Conservation (phyloP, 2,797 vertebrate species). For the Dallia pectoralis region DNA sequence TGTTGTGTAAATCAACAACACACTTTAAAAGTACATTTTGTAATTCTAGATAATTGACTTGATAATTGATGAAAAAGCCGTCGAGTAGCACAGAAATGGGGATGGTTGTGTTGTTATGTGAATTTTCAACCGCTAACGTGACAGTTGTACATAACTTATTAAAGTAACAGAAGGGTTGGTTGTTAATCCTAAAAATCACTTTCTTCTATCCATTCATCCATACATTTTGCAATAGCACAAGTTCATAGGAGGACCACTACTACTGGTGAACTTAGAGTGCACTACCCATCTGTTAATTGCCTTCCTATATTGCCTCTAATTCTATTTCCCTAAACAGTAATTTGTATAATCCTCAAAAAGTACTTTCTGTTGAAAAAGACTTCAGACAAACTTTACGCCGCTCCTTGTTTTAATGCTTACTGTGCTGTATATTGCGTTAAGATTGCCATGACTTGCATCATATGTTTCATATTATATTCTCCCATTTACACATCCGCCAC, state of each 20-base stretch:
- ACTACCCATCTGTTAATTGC: not conserved
- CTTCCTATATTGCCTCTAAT: not conserved
- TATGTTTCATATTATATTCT: slow-evolving; percentile 45
- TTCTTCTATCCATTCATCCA: not conserved
- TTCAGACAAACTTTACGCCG: slow-evolving; percentile 26
- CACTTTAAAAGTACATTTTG: too few species aligned
- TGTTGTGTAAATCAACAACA: too few species aligned
- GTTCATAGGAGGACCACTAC: not conserved
- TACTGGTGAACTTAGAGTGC: not conserved
- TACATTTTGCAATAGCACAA: not conserved
- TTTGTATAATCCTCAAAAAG: not conserved
- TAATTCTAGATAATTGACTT: too few species aligned
- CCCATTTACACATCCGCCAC: slow-evolving; percentile 49
- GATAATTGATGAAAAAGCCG: too few species aligned
- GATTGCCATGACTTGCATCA: slow-evolving; percentile 64
- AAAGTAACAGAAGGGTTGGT: too few species aligned
- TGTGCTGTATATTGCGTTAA: not conserved
- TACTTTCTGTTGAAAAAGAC: not conserved
- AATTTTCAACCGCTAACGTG: too few species aligned
- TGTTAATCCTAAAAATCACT: not conserved
- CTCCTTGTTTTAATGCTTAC: slow-evolving; percentile 19
- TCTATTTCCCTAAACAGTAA: not conserved
- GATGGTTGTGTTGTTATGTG: too few species aligned
- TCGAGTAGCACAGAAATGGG: too few species aligned
- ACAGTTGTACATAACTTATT: too few species aligned